Base-by-base conservation (phyloP, 2,888 invertebrate species). In the Bhutanitis thaidina region DNA sequence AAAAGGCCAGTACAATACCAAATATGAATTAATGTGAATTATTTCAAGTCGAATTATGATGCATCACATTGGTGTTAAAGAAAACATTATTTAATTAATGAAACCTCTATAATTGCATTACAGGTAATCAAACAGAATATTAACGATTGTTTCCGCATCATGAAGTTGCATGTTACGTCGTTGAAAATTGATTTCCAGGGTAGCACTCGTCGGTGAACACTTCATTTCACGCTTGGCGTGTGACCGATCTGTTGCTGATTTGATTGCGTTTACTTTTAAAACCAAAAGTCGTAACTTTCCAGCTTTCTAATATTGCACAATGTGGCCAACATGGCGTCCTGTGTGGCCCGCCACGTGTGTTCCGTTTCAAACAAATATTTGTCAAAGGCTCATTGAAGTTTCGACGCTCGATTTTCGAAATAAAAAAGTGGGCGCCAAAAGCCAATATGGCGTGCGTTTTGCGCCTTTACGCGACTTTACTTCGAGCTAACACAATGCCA, bases 311-410 rank as follows among this genome's bases (percentile, higher is more conserved):
- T 76, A 77, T 72, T 62, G 82, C 77, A 78, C 77, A 77, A 76
- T 78, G 66, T 67, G 74, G 64, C 58, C 62, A 69, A 64, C 59
- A 60, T 58, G 63, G 61, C 87, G 62, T 71, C 81, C 75, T 89
- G 89, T 88, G 88, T 87, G 88, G 89, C 74, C 81, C 65, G 63
- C 80, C 77, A 79, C 78, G 83, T 83, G 83, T 79, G 78, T 76
- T 76, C 75, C 69, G 58, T 64, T 66, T 32, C 66, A 59, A 64
- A 71, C 75, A 80, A 83, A 87, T 84, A 85, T 88, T 87, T 83
- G 80, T 77, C 76, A 77, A 84, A 81, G 78, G 70, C 74, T 80
- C 77, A 81, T 77, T 83, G 86, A 82, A 74, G 71, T 74, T 82
- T 77, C 72, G 79, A 80, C 77, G 70, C 71, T 69, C 66, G 67